Evolutionary conservation across 2,888 invertebrate species (phyloP).

Genomic region (Nephrotoma guestfalica): DNA sequence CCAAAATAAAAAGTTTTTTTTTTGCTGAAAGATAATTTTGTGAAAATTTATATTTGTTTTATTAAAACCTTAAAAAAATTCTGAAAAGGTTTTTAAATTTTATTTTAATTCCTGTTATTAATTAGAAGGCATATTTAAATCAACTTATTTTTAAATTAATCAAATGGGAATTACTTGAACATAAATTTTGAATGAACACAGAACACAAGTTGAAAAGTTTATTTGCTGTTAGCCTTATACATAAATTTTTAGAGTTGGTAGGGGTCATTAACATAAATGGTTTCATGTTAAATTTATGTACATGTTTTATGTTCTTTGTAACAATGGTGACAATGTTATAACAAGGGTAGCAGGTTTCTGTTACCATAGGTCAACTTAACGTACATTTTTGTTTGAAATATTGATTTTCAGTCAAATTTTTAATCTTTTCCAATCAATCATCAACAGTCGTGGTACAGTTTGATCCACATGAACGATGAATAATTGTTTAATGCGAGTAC

Average conservation of each 20-base stretch:
- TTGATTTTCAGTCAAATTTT: background rate
- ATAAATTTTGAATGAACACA: background rate
- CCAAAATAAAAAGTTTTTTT: background rate
- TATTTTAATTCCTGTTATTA: background rate
- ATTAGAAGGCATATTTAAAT: background rate
- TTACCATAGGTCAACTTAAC: background rate
- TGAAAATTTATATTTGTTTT: background rate
- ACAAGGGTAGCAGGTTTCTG: background rate
- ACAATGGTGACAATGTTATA: background rate
- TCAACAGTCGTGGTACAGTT: background rate
- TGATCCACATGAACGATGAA: background rate
- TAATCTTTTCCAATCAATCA: background rate
- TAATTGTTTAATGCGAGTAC: background rate
- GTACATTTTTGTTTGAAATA: background rate
- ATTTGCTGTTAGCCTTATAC: background rate
- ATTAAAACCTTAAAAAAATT: background rate
- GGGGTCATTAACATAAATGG: background rate
- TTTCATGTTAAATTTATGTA: background rate
- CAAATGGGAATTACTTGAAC: background rate
- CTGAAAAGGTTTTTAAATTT: background rate
- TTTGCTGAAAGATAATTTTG: background rate
- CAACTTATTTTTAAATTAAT: background rate
- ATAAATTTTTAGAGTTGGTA: background rate
- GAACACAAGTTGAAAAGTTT: background rate
- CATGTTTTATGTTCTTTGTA: background rate